Evolutionary conservation across 2,888 invertebrate genomes (phyloP), one percentile per base, ranked within the genome.

Genomic region (Amphiduros pacificus): DNA sequence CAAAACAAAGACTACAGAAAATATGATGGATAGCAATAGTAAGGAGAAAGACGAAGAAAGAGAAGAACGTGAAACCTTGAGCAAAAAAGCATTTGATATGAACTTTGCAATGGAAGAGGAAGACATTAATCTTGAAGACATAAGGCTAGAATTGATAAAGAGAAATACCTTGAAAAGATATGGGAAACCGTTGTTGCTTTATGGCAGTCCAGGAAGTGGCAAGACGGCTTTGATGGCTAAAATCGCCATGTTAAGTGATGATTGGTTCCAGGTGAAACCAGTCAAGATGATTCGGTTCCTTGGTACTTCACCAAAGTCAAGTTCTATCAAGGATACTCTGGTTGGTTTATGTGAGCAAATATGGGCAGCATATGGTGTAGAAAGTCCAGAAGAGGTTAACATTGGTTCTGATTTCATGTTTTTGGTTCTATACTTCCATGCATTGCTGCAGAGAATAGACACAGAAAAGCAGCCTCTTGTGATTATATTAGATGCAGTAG

Each of bases 221-320:
- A 77, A 78, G 60, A 75, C 77, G 2, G 69, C 77, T 0, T 14
- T 77, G 14, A 73, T 77, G 73, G 74, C 77, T 3, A 69, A 72
- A 59, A 36, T 75, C 2, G 69, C 67, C 5, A 36, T 71, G 22
- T 29, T 65, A 32, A 63, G 68, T 1, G 67, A 69, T 52, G 48
- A 48, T 3, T 75, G 75, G 76, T 67, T 71, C 27, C 64, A 70
- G 14, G 11, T 32, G 9, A 56, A 66, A 3, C 70, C 71, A 26
- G 70, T 70, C 17, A 52, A 63, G 17, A 64, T 78, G 24, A 58
- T 74, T 0, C 66, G 78, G 3, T 78, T 77, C 62, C 62, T 77
- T 1, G 77, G 78, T 11, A 76, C 75, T 2, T 72, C 75, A 0
- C 51, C 68, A 9, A 57, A 64, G n/a, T 70, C 74, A 2, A 64